A percentile compares a stretch with the other conserved stretches of the same genome.
phyloP scores from a whole-genome alignment of 2,113 vertebrate genomes.

The Psilopsiagon aymara region DNA sequence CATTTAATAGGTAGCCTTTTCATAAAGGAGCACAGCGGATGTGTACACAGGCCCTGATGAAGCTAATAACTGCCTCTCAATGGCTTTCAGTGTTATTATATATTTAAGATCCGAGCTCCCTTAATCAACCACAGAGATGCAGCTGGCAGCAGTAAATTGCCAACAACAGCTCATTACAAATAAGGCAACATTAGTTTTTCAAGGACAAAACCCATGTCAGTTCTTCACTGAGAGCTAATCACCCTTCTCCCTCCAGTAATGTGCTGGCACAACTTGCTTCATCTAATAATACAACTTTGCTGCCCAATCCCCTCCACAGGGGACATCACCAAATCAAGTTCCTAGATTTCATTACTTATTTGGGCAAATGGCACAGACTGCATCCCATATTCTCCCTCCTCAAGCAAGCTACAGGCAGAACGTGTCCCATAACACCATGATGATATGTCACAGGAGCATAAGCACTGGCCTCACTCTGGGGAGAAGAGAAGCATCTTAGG shows the following conservation, averaged over 20 bases:
- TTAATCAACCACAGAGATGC: constrained; percentile 71
- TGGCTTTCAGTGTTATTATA: constrained; percentile 64
- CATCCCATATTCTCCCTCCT: background rate
- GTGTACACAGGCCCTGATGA: constrained; percentile 49
- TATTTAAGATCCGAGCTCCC: constrained; percentile 59
- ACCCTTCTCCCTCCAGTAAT: background rate
- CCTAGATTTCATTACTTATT: constrained; percentile 21
- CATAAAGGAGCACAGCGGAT: constrained; percentile 26
- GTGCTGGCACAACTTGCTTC: background rate
- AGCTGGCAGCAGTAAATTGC: constrained; percentile 69
- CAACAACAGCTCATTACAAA: constrained; percentile 70
- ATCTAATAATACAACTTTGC: background rate
- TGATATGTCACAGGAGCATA: background rate
- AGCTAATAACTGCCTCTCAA: constrained; percentile 67
- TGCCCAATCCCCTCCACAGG: background rate
- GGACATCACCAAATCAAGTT: background rate
- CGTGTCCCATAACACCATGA: fast-evolving
- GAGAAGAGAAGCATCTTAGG: background rate
- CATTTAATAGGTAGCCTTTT: constrained; percentile 39
- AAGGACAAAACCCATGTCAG: constrained; percentile 54
- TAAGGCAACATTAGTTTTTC: constrained; percentile 65
- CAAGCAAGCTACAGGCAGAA: background rate
- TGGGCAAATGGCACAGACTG: background rate
- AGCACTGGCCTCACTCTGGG: background rate
- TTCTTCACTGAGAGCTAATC: background rate